Base-by-base conservation (phyloP, 2,888 invertebrate genomes). In the Parnassius mnemosyne region DNA sequence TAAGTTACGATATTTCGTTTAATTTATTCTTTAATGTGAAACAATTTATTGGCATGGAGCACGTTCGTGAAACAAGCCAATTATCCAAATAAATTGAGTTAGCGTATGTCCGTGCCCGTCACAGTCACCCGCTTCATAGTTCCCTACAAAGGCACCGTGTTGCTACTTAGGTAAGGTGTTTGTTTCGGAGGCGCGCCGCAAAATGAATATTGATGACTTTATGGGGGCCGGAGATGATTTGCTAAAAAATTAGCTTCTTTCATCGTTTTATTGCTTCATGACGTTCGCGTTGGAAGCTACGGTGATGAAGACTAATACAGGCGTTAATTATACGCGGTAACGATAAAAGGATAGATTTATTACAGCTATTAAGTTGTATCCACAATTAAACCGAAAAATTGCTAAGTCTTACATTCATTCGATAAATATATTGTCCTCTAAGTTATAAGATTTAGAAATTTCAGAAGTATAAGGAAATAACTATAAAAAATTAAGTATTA, bases 151-250 rank as follows among this genome's bases (percentile, higher is more conserved):
- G 87, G 85, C 85, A 80, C 73, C 83, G 76, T 73, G 79, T 78
- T 79, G 79, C 77, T 83, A 78, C 81, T 80, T 79, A 71, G 81
- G 81, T 77, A 84, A 89, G 90, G 89, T 87, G 88, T 89, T 87
- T 89, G 89, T 89, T 91, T 89, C 81, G 83, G 84, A 83, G 87
- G 88, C 84, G 85, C 83, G 87, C 86, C 85, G 70, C 83, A 77
- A 88, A 90, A 91, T 91, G 87, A 91, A 90, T 90, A 91, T 91
- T 91, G 90, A 91, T 91, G 90, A 84, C 87, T 89, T 85, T 80
- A 89, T 87, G 81, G 83, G 80, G 80, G 75, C 86, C 87, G 86
- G 87, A 88, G 89, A 89, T 91, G 90, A 91, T 89, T 87, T 80
- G 89, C 88, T 87, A 85, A 89, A 89, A 91, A 90, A 89, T 89